phyloP scores from a whole-genome alignment of 2,888 invertebrate genomes.

The Cryptus armator region DNA sequence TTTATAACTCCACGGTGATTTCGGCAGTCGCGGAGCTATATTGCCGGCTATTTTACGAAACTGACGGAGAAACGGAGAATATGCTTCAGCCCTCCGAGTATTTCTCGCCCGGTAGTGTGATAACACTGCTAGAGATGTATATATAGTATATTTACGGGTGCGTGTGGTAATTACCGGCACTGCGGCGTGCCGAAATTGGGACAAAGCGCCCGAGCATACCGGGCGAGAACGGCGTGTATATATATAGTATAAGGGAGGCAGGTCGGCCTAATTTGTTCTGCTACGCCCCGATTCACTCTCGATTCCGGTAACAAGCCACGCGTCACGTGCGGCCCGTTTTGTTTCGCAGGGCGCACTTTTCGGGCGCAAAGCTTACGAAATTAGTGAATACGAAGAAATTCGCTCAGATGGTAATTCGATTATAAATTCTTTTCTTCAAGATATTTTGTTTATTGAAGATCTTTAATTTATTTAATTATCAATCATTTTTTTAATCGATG shows the following conservation, averaged over 20 bases:
- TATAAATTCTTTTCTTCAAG: neutral
- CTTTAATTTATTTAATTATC: no score
- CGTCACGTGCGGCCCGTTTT: slow-evolving; percentile 27
- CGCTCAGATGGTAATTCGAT: neutral
- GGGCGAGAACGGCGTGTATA: slow-evolving; percentile 19
- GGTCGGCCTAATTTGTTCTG: slow-evolving; percentile 69
- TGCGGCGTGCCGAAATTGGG: slow-evolving; percentile 62
- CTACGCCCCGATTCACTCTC: slow-evolving; percentile 67
- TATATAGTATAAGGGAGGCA: slow-evolving; percentile 40
- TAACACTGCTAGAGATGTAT: neutral
- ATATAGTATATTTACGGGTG: slow-evolving; percentile 34
- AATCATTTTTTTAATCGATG: no score
- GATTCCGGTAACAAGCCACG: slow-evolving; percentile 56
- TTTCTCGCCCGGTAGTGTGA: neutral
- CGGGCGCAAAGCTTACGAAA: slow-evolving; percentile 18
- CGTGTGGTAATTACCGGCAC: slow-evolving; percentile 62
- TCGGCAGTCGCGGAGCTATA: slow-evolving; percentile 17
- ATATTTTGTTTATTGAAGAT: no score
- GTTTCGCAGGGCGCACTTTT: slow-evolving; percentile 2
- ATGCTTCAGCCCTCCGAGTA: neutral
- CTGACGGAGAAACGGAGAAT: slow-evolving; percentile 22
- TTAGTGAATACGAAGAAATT: neutral
- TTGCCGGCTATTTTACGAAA: slow-evolving; percentile 30
- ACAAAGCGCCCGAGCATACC: slow-evolving; percentile 57
- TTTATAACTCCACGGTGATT: slow-evolving; percentile 52